A percentile compares a stretch with the other conserved stretches of the same genome.
phyloP scores from a whole-genome alignment of 2,797 vertebrate genomes.

The Morelia viridis region DNA sequence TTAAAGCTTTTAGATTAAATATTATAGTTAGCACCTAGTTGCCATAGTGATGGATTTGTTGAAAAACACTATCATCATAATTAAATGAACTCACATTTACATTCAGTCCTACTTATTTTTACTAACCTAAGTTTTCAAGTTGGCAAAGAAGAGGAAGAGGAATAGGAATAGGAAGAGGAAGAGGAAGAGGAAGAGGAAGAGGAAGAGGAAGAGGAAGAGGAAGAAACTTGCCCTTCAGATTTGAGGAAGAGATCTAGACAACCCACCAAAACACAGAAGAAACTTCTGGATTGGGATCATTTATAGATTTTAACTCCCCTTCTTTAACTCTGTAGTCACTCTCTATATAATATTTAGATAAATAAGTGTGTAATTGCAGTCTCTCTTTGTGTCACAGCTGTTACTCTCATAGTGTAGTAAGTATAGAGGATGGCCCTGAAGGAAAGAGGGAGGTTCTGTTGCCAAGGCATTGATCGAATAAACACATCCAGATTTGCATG shows the following conservation, averaged over 20 bases:
- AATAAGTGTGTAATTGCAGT: background rate
- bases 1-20: background rate
- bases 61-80: background rate
- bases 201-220: background rate
- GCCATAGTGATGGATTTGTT: background rate
- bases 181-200: background rate
- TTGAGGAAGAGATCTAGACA: background rate
- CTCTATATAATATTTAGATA: background rate
- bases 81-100: background rate
- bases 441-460: background rate
- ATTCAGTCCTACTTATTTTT: background rate
- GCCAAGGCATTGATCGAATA: background rate
- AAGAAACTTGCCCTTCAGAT: background rate
- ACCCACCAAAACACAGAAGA: background rate
- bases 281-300: background rate
- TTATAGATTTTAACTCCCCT: background rate
- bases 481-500: background rate
- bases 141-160: background rate
- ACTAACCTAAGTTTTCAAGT: background rate
- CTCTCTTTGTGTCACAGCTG: background rate
- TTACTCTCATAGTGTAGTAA: background rate
- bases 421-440: background rate
- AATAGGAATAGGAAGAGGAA: background rate
- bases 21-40: conserved; percentile 1
- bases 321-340: background rate